Evolutionary conservation across 2,888 invertebrate species (phyloP).

Genomic region (Dichetophora obliterata): DNA sequence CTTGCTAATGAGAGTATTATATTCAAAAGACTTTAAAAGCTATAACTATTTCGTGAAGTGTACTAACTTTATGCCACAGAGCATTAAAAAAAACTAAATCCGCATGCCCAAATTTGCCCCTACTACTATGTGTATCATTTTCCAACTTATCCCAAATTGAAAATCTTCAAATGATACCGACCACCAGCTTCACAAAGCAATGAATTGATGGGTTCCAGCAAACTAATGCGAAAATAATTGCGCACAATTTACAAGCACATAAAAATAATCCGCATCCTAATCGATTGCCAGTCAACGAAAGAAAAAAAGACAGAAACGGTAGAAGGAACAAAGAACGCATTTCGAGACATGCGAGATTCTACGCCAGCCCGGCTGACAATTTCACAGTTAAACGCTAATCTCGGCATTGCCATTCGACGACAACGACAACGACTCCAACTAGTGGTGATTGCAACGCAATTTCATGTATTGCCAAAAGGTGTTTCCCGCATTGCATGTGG

Average conservation of each 20-base stretch:
- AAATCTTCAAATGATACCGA: conserved; percentile 13
- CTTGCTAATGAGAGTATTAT: no score
- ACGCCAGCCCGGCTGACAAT: conserved; percentile 7
- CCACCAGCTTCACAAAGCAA: background rate
- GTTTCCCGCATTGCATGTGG: background rate
- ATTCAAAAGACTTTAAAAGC: no score
- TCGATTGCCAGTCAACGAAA: conserved; percentile 40
- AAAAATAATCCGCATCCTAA: conserved; percentile 44
- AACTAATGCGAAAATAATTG: conserved; percentile 48
- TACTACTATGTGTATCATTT: background rate
- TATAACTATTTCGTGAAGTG: no score
- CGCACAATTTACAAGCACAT: conserved; percentile 45
- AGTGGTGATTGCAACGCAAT: conserved; percentile 2
- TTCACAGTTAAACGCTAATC: conserved; percentile 18
- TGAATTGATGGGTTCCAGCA: background rate
- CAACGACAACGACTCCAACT: conserved; percentile 1
- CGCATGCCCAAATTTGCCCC: background rate
- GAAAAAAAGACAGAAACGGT: background rate
- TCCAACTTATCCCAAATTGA: conserved; percentile 11
- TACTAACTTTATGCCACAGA: no score
- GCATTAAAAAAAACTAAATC: no score
- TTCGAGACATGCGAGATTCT: conserved; percentile 2
- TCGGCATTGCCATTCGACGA: background rate
- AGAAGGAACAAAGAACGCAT: background rate
- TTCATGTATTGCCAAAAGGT: conserved; percentile 4